Base-by-base conservation (phyloP, 2,888 invertebrate genomes). In the Lochmaea crataegi region DNA sequence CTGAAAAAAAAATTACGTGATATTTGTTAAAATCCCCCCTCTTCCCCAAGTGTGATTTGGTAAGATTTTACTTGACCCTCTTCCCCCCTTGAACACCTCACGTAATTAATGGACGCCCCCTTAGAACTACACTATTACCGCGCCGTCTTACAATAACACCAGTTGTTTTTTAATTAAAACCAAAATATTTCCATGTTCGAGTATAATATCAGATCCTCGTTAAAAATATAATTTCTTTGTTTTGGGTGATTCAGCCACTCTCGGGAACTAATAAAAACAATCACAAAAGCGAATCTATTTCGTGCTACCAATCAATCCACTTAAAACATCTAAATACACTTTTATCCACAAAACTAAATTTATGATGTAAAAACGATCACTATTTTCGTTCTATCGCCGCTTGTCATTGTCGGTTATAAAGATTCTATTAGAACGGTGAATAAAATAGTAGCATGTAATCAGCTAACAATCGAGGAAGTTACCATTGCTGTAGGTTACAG, bases 391-490 rank as follows among this genome's bases (percentile, higher is more conserved):
- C 61, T 68, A 71, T 68, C 57, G 53, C 71, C 57, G 67, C 65
- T 65, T 72, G 74, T 74, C 76, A 76, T 76, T 69, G 73, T 51
- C 66, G 56, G 65, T 60, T 69, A 73, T 72, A 75, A 75, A 74
- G 72, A 75, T 74, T 75, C 74, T 75, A 77, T 72, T 75, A 72
- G 63, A 61, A 58, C 48, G 48, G 53, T 74, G 74, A 75, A 77
- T 77, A 77, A 77, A 75, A 75, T 66, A 77, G 74, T 72, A 74
- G 66, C 65, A 71, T 65, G 67, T 77, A 77, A 77, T 77, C 72
- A 70, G 74, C 64, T 61, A 41, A 67, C 70, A 74, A 72, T 68
- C 58, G 73, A 69, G 51, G 48, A 16, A 18, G 41, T 18, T 16
- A 18, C 18, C 61, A 63, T 42, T 63, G 61, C 41, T 10, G 61